Conservation (phyloP, 2,113 vertebrate genomes). For the Ranitomeya imitator region DNA sequence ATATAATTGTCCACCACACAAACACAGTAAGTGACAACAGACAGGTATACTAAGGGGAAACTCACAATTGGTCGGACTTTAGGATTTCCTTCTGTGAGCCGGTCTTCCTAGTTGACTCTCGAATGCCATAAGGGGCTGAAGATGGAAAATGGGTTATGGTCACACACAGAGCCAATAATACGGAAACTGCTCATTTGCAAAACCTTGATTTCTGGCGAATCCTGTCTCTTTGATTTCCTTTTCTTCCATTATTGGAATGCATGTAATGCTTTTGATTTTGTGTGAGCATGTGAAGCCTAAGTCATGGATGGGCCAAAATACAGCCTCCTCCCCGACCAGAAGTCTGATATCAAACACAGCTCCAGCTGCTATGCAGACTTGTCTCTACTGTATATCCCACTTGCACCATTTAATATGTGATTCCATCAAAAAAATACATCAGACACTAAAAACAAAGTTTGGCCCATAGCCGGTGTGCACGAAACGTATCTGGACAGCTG, state of each 20-base stretch:
- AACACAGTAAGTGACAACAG: no score
- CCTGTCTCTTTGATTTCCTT: not conserved
- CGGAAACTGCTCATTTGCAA: not conserved
- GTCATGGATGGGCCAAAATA: conserved; percentile 7
- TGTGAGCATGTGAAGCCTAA: conserved; percentile 6
- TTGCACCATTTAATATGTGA: conserved; percentile 3
- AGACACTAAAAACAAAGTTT: not conserved
- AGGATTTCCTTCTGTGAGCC: conserved; percentile 85
- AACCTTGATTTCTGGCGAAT: not conserved
- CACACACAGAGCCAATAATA: not conserved
- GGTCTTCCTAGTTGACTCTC: conserved; percentile 92
- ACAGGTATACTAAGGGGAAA: conserved; percentile 24
- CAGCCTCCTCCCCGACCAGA: conserved; percentile 12
- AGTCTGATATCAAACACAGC: not conserved
- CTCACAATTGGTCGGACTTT: conserved; percentile 83
- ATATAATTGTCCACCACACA: not conserved
- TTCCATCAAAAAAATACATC: not conserved
- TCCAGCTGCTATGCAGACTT: conserved; percentile 40
- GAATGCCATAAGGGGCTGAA: conserved; percentile 93
- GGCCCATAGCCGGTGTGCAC: not conserved
- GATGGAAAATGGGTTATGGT: not conserved
- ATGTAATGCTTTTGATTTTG: conserved; percentile 20
- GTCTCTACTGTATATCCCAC: conserved; percentile 14
- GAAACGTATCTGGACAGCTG: not conserved
- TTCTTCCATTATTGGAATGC: not conserved